Base-by-base conservation (phyloP, 2,888 invertebrate species). In the Drosophila nr. perissopoda region DNA sequence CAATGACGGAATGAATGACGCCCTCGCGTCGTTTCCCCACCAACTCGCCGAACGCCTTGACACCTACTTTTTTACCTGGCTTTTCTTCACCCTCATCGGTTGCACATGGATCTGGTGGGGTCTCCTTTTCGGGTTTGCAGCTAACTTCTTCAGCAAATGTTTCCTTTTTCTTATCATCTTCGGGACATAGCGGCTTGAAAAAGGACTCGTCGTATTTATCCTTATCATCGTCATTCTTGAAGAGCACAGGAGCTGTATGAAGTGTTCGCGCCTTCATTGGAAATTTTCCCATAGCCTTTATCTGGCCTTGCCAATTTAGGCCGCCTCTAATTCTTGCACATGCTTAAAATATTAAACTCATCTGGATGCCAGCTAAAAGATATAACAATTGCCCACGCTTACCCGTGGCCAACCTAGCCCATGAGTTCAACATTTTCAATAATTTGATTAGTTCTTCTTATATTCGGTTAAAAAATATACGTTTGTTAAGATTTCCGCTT, bases 1-100 rank as follows among this genome's bases (percentile, higher is more conserved):
- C 98, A 92, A 98, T 98, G 74, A 98, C 97, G 49, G 97, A 96
- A 56, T 97, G 96, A 66, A 92, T 86, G 13, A 52, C 3, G 0
- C 91, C 91, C 54, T 83, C 78, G 7, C 70, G 71, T 1, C 76
- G 66, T 48, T 85, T 77, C 3, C 69, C 70, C 1, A 64, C 16
- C 11, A 76, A 40, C 7, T 64, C 16, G 1, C 56, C 49, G 8
- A 34, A 1, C 13, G 56, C 48, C 40, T 62, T 57, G 38, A 38
- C 67, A 0, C 54, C 62, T 0, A 48, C 25, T 18, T 36, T 25
- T 5, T 4, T 29, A 7, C 31, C 40, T 3, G 7, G n/a, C 11
- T 7, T 0, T 18, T 38, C 51, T 25, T 34, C 42, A 27, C 0
- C 38, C 1, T 36, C 48, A 10, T 13, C 60, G 5, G 34, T 4